Conservation (phyloP, 2,797 vertebrate species). For the Sorex maritimensis region DNA sequence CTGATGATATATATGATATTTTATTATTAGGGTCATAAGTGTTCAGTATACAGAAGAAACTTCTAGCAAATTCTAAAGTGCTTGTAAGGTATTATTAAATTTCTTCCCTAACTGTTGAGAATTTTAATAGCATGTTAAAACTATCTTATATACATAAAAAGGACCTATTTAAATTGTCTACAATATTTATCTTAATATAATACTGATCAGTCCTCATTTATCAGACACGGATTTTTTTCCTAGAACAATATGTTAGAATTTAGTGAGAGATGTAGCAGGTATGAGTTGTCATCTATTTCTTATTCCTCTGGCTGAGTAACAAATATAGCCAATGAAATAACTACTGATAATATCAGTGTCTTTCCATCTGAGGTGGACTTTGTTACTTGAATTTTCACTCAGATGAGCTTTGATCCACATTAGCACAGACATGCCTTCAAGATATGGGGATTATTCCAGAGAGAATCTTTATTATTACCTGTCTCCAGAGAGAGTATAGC, state of each 20-base stretch:
- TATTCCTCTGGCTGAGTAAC: slow-evolving; percentile 20
- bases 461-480: not conserved
- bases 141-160: not conserved
- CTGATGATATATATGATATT: not conserved
- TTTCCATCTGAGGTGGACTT: slow-evolving; percentile 27
- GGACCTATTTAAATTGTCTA: not conserved
- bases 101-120: not conserved
- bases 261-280: not conserved
- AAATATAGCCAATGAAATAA: slow-evolving; percentile 29
- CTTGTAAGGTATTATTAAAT: slow-evolving; percentile 42
- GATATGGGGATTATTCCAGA: not conserved
- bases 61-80: slow-evolving; percentile 25
- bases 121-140: slow-evolving; percentile 47
- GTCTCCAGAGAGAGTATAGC: not conserved
- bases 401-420: not conserved
- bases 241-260: slow-evolving; percentile 63
- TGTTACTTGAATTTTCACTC: not conserved
- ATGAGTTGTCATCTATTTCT: slow-evolving; percentile 49
- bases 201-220: too few species aligned
- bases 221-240: not conserved
- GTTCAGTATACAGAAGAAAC: not conserved
- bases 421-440: not conserved
- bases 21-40: not conserved
- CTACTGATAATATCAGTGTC: slow-evolving; percentile 12
- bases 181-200: not conserved